Percentiles rank a stretch among this genome's conserved stretches.
phyloP scores from a whole-genome alignment of 2,113 vertebrate genomes.

The Campylomormyrus numenius region DNA sequence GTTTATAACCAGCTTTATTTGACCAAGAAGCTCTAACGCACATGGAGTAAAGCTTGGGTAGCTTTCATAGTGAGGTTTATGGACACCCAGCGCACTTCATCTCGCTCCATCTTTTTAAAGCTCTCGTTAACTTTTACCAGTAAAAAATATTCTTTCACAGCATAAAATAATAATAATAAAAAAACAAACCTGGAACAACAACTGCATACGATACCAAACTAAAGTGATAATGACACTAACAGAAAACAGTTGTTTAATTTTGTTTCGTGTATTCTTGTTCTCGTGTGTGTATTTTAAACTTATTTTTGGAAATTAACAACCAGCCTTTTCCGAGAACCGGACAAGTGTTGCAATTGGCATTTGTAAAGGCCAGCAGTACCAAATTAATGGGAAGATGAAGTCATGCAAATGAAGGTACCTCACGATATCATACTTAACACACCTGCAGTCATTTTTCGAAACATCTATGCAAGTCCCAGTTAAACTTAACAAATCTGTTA shows the following conservation, averaged over 20 bases:
- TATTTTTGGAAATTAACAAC: background rate
- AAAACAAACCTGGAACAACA: background rate
- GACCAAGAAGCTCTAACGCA: background rate
- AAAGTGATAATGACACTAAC: background rate
- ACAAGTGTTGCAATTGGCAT: background rate
- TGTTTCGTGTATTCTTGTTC: background rate
- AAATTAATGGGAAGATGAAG: background rate
- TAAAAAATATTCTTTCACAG: background rate
- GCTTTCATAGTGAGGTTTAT: background rate
- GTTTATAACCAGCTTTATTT: background rate
- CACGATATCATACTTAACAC: background rate
- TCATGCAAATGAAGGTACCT: background rate
- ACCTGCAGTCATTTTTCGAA: background rate
- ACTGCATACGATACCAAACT: background rate
- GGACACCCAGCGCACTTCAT: background rate
- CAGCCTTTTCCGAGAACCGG: background rate
- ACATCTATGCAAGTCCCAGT: background rate
- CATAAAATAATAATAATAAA: background rate
- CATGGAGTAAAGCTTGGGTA: background rate
- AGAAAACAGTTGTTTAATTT: background rate
- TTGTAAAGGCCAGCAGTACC: background rate
- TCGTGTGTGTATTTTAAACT: background rate
- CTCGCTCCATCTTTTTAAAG: background rate
- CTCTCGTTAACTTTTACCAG: background rate
- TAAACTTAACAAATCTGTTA: background rate